A percentile compares a stretch with the other conserved stretches of the same genome.
phyloP scores from a whole-genome alignment of 2,888 invertebrate species.

The Aromia moschata region DNA sequence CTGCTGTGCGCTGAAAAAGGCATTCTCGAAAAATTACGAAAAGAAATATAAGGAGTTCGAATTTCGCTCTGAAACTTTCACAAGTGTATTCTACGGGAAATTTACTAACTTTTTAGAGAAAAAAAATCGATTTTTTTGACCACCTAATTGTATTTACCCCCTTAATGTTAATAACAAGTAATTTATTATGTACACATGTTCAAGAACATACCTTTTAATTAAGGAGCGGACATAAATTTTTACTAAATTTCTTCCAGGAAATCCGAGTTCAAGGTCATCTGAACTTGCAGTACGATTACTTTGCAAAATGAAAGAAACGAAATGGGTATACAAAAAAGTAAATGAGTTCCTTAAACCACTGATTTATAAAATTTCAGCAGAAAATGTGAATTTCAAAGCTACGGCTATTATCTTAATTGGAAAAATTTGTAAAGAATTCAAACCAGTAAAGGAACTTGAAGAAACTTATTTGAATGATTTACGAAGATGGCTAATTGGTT shows the following conservation, averaged over 20 bases:
- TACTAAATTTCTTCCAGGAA: conserved; percentile 42
- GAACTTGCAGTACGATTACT: conserved; percentile 56
- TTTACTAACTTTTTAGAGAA: too few species aligned
- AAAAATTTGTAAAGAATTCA: conserved; percentile 47
- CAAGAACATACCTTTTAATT: too few species aligned
- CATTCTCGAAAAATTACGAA: too few species aligned
- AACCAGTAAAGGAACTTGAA: conserved; percentile 36
- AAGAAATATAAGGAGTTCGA: too few species aligned
- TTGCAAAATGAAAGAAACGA: conserved; percentile 58
- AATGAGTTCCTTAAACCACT: conserved; percentile 51
- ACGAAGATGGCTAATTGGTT: conserved; percentile 42
- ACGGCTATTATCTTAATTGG: conserved; percentile 49
- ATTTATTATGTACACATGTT: too few species aligned
- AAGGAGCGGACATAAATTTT: too few species aligned
- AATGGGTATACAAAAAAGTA: conserved; percentile 61
- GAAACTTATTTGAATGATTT: conserved; percentile 36
- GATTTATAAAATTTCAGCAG: conserved; percentile 42
- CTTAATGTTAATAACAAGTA: too few species aligned
- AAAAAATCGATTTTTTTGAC: too few species aligned
- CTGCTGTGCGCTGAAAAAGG: too few species aligned
- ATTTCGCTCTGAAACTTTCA: too few species aligned
- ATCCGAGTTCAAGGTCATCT: conserved; percentile 45
- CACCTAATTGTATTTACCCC: too few species aligned
- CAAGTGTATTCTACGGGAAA: too few species aligned
- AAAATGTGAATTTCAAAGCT: conserved; percentile 51